Evolutionary conservation across 2,888 invertebrate species (phyloP), one percentile per base, ranked within the genome.

Genomic region (Epinotia demarniana): DNA sequence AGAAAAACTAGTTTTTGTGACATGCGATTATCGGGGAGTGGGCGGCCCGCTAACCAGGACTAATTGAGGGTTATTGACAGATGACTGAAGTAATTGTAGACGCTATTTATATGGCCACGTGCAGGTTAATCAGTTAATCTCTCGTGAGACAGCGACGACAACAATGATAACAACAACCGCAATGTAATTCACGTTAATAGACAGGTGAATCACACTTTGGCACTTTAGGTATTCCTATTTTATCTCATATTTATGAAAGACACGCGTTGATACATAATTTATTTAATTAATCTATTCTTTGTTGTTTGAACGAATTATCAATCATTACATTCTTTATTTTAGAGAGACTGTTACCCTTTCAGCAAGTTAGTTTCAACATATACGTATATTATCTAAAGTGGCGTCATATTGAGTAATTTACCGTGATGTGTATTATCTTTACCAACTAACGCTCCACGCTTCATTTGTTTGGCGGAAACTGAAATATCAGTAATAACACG

Each of bases 71-170:
- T 74, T 64, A 74, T 69, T 68, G 46, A 63, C 57, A 49, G 63
- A 33, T 57, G 46, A 46, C 39, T 64, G 57, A 23, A 57, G 46
- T 23, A 60, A 23, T 69, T 60, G 69, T 46, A n/a, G 23, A 46
- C 19, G 58, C 69, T 69, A 69, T 64, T 49, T 63, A 63, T 69
- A 33, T 33, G 13, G 73, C n/a, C 74, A 70, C 74, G 74, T 74
- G 74, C 62, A 69, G 33, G 49, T 12, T 49, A 60, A 58, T 39
- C 19, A 23, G 39, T 18, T 70, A 57, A 70, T 63, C 63, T 33
- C 13, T 63, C 27, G 46, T 19, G 66, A 19, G 58, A 67, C 16
- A 3, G 27, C 27, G 33, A 57, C 67, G 39, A 18, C 39, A 60
- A 60, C 46, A 68, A 68, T 43, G 13, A 39, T 33, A 67, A 67